Evolutionary conservation across 2,113 vertebrate genomes (phyloP), one percentile per base, ranked within the genome.

Genomic region (Castor canadensis): DNA sequence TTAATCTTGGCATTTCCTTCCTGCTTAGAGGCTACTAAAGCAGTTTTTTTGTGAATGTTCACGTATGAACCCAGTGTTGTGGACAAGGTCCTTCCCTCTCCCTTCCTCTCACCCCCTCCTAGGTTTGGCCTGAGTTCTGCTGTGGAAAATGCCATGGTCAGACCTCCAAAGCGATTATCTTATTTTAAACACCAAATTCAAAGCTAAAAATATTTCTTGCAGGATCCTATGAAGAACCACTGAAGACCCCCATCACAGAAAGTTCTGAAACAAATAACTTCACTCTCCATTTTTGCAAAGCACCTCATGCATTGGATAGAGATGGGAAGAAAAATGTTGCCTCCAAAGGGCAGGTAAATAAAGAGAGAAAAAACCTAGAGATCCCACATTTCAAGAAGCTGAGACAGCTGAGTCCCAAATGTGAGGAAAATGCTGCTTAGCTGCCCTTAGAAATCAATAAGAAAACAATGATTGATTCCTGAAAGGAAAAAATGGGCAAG

Each of bases 321-420:
- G 72, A 28, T 62, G 86, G 71, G 35, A 96, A 73, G 28, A 82
- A 67, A 97, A 32, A 19, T 28, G 16, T 66, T 95, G 72, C 28
- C 60, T 49, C 71, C 66, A 96, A 94, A 82, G 58, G 81, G 6
- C 77, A 75, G 69, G 97, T 97, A 40, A 93, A 64, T 94, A 71
- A 45, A 83, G 64, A 64, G 26, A 64, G 20, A 91, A 82, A 76
- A 72, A n/a, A n/a, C n/a, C 8, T 11, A 9, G 72, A 62, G 35
- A 17, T 58, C 40, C 47, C 43, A 22, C 32, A 17, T 64, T 20
- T 71, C 52, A 40, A 79, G n/a, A 66, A 32, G n/a, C 47, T 80
- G 26, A 20, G 58, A 52, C 26, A 47, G 35, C 20, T 26, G 28
- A 82, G 60, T 47, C 9, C 19, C 20, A 43, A 81, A 58, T 40